Evolutionary conservation across 2,888 invertebrate genomes (phyloP), one percentile per base, ranked within the genome.

Genomic region (Coelopa pilipes): DNA sequence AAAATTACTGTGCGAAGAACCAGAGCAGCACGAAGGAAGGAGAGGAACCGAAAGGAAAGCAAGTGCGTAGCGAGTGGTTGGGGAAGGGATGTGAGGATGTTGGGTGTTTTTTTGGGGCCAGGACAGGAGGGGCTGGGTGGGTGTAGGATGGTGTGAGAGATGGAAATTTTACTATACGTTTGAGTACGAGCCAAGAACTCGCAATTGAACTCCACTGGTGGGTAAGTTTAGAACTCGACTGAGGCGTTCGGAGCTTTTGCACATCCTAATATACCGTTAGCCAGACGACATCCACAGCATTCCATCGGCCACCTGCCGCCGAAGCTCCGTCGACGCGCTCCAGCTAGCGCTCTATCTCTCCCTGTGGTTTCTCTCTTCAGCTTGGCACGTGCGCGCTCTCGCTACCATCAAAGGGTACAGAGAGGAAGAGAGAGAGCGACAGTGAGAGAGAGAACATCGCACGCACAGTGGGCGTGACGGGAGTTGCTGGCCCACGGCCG

Each of bases 161-260:
- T 34, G 34, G 34, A 34, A 34, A 62, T 67, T 70, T 62, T 83
- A 82, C 84, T 81, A 81, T 86, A 87, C 87, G 83, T 86, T 85
- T 86, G 87, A 86, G 86, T 86, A 84, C 86, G 86, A 87, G 87
- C 85, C 73, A 83, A 84, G 84, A 83, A 83, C 85, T 83, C 85
- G 85, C 81, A 83, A 83, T 83, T 82, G 82, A 83, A 83, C 83
- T 84, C 85, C 85, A 81, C 85, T 82, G 83, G 81, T 84, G 85
- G 82, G 83, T 83, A 87, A 86, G 87, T 86, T 85, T 84, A 83
- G 85, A 86, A 87, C 87, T 87, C 87, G 87, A 87, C 87, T 87
- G 83, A 86, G 82, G 83, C 81, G 65, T 62, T 46, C 67, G 46
- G 71, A 55, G 68, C 67, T 68, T 70, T 66, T 70, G n/a, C 66